Evolutionary conservation across 92 coral and sea anemone species (phyloP).

Genomic region (Ricordea florida): DNA sequence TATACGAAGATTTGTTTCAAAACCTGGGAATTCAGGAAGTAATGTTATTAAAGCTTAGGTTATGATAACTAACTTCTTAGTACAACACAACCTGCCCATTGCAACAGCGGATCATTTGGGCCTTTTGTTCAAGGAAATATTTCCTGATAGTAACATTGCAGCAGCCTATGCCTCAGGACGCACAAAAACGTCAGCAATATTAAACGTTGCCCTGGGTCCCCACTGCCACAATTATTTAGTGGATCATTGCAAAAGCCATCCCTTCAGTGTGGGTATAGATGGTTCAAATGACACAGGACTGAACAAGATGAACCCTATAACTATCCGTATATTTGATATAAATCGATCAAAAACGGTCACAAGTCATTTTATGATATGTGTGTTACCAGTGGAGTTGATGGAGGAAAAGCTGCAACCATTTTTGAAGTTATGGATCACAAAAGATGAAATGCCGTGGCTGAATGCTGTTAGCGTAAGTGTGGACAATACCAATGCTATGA

Average conservation of each 20-base stretch:
- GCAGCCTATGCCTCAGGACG: conserved; percentile 10
- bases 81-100: conserved; percentile 42
- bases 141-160: conserved; percentile 58
- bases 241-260: too few species aligned
- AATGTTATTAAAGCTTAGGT: conserved; percentile 3
- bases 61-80: conserved; percentile 21
- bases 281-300: too few species aligned
- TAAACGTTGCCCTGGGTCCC: too few species aligned
- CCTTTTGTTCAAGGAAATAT: conserved; percentile 33
- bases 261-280: too few species aligned
- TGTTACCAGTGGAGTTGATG: conserved; percentile 49
- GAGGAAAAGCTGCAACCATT: conserved; percentile 35
- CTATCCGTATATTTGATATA: conserved; percentile 30
- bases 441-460: conserved; percentile 15
- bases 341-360: conserved; percentile 34
- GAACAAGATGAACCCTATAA: conserved; percentile 42
- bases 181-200: conserved; percentile 48
- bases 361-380: conserved; percentile 46
- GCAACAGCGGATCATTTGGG: conserved; percentile 31
- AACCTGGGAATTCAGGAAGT: neutral
- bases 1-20: neutral
- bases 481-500: conserved; percentile 41
- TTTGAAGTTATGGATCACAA: conserved; percentile 16
- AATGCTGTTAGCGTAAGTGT: conserved; percentile 29
- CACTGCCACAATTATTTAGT: too few species aligned